Evolutionary conservation across 2,888 invertebrate genomes (phyloP).

Genomic region (Pachydiplax longipennis): DNA sequence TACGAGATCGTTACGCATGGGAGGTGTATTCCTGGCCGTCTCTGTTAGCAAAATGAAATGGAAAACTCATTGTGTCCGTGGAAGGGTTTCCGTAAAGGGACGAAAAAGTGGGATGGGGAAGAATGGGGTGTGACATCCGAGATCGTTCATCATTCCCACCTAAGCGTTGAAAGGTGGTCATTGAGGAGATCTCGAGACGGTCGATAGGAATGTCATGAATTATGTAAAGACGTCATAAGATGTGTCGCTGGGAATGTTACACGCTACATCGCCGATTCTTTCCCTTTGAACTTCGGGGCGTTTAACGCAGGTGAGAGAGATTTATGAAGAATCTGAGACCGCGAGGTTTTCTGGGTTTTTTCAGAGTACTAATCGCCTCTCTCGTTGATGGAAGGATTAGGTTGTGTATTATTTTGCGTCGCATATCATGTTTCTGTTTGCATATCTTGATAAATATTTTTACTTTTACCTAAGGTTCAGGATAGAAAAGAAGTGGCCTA

Average conservation of each 20-base stretch:
- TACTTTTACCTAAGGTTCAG: no score
- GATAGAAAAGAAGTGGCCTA: no score
- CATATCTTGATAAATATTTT: no score
- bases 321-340: background rate
- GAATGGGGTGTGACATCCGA: background rate
- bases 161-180: background rate
- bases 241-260: background rate
- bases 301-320: background rate
- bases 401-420: no score
- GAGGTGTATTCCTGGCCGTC: background rate
- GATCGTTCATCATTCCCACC: constrained; percentile 9
- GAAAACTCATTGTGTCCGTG: background rate
- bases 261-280: background rate
- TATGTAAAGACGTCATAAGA: background rate
- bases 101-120: background rate
- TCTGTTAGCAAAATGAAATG: background rate
- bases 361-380: no score
- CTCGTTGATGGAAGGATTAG: no score
- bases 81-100: background rate
- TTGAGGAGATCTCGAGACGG: background rate
- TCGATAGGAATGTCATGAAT: background rate
- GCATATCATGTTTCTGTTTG: no score
- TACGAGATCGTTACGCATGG: no score
- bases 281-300: background rate
- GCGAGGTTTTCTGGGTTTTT: no score